Percentiles rank a stretch among this genome's conserved stretches.
Evolutionary conservation across 2,797 vertebrate genomes (phyloP).

Genomic region (Schizothorax lantsangensis): DNA sequence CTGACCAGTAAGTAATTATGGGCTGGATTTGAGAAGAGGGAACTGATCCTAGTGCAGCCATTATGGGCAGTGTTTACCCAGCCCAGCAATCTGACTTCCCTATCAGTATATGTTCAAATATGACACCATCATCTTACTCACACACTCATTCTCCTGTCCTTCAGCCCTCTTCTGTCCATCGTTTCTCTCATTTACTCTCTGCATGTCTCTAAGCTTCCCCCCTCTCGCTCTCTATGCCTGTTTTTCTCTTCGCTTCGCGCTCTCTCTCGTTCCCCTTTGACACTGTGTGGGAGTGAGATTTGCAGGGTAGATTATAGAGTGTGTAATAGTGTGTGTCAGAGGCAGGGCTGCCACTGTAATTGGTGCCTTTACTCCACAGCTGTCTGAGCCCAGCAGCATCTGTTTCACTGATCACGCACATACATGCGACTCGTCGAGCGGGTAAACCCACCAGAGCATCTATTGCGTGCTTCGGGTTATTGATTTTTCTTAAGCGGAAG

Average conservation of each 20-base stretch:
- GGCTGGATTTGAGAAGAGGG: not conserved
- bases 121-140: not conserved
- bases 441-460: slow-evolving; percentile 40
- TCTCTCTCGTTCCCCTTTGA: slow-evolving; percentile 49
- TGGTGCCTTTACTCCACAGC: slow-evolving; percentile 74
- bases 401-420: slow-evolving; percentile 67
- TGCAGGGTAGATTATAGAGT: slow-evolving; percentile 70
- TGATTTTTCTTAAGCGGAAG: slow-evolving; percentile 49
- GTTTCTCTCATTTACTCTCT: slow-evolving; percentile 23
- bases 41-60: not conserved
- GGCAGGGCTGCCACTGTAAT: slow-evolving; percentile 70
- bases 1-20: not conserved
- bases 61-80: not conserved
- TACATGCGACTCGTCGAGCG: slow-evolving; percentile 28
- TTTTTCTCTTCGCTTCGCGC: slow-evolving; percentile 34
- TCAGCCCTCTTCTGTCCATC: not conserved
- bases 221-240: slow-evolving; percentile 15
- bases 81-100: not conserved
- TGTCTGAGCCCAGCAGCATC: slow-evolving; percentile 73
- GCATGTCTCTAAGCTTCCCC: not conserved
- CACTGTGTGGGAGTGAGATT: slow-evolving; percentile 64
- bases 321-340: slow-evolving; percentile 70
- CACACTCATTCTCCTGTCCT: not conserved
- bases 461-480: slow-evolving; percentile 35
- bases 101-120: not conserved